Evolutionary conservation across 2,888 invertebrate genomes (phyloP).

Genomic region (Mesopsocus fuscifrons): DNA sequence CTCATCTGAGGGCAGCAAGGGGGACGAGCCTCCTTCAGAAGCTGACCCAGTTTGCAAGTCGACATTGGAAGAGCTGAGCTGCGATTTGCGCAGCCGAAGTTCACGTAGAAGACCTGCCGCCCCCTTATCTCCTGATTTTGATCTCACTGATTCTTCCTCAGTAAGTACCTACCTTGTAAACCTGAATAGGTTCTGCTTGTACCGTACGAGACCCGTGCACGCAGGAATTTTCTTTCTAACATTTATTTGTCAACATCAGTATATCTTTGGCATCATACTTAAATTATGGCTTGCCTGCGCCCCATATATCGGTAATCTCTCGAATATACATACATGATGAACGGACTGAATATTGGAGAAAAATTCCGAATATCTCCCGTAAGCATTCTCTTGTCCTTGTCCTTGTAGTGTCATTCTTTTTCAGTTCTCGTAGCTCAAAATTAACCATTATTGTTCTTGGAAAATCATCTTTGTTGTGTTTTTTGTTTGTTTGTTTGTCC

Average conservation of each 20-base stretch:
- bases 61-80: background rate
- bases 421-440: too few relatives aligned
- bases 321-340: too few relatives aligned
- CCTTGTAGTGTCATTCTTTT: too few relatives aligned
- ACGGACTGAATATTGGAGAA: too few relatives aligned
- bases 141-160: constrained; percentile 20
- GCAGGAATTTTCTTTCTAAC: background rate
- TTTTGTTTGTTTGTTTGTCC: too few relatives aligned
- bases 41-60: background rate
- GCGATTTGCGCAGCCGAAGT: constrained; percentile 1
- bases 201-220: too few relatives aligned
- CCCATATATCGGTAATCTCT: too few relatives aligned
- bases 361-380: too few relatives aligned
- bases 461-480: too few relatives aligned
- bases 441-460: too few relatives aligned
- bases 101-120: constrained; percentile 9
- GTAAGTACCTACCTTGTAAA: constrained; percentile 17
- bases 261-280: background rate
- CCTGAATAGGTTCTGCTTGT: constrained; percentile 2
- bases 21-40: background rate
- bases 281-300: too few relatives aligned
- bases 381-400: too few relatives aligned
- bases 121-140: constrained; percentile 16
- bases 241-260: background rate
- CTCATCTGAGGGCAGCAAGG: background rate